phyloP scores from a whole-genome alignment of 2,888 invertebrate species.

The Cheilosia soror region DNA sequence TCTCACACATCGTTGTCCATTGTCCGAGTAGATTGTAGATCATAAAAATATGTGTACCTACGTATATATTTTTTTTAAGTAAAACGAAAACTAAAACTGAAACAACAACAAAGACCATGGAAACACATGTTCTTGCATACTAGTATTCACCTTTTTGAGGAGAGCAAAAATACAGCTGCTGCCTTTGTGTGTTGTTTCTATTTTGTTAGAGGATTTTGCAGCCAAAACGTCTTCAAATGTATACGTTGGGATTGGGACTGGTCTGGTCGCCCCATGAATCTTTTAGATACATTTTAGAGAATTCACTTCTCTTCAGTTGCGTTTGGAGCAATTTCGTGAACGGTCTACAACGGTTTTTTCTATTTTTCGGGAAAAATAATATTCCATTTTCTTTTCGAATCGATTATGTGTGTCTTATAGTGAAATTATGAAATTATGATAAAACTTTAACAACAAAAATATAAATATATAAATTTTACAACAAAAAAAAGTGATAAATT shows the following conservation, averaged over 20 bases:
- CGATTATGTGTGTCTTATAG: slow-evolving; percentile 45
- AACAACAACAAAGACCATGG: slow-evolving; percentile 22
- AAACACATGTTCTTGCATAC: slow-evolving; percentile 49
- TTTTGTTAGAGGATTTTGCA: slow-evolving; percentile 47
- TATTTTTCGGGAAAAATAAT: slow-evolving; percentile 4
- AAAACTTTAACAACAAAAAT: background rate
- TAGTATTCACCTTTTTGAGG: slow-evolving; percentile 39
- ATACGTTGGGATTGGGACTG: background rate
- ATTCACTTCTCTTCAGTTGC: slow-evolving; percentile 67
- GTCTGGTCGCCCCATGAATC: slow-evolving; percentile 29
- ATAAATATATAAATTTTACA: background rate
- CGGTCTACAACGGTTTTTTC: slow-evolving; percentile 65
- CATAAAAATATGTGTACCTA: background rate
- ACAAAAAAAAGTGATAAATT: slow-evolving; percentile 24
- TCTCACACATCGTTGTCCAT: slow-evolving; percentile 41
- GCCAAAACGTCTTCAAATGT: slow-evolving; percentile 44
- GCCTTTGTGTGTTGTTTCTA: slow-evolving; percentile 30
- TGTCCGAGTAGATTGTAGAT: slow-evolving; percentile 22
- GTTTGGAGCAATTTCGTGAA: slow-evolving; percentile 73
- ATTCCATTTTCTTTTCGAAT: slow-evolving; percentile 30
- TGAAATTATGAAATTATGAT: slow-evolving; percentile 27
- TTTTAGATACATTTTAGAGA: slow-evolving; percentile 60
- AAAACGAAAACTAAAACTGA: background rate
- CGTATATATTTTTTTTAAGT: background rate
- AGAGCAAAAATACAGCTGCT: slow-evolving; percentile 18